These are phyloP conservation scores for Venturia canescens DNA, from an alignment of 1,140 invertebrate genomes.

Conservation along the genomic window DNA sequence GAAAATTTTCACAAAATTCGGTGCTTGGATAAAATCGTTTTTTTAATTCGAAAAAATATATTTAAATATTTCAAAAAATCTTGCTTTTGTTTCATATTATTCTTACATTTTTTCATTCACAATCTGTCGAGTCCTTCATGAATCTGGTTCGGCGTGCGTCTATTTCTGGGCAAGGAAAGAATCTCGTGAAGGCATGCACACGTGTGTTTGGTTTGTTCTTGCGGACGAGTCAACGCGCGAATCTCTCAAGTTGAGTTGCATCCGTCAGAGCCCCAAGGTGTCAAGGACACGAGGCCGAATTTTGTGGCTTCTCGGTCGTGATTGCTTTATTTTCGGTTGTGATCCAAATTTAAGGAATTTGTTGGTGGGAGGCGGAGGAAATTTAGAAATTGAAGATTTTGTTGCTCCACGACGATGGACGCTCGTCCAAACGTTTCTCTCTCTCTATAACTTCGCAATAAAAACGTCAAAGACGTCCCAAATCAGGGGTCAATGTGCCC, in stretches of 20 bases:
- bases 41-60: too few species aligned
- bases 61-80: too few species aligned
- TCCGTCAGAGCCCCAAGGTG: neutral
- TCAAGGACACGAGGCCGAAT: neutral
- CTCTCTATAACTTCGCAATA: too few species aligned
- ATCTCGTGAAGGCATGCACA: neutral
- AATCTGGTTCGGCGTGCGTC: neutral
- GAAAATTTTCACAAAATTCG: too few species aligned
- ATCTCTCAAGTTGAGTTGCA: neutral
- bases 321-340: constrained; percentile 38
- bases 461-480: too few species aligned
- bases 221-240: neutral
- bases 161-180: neutral
- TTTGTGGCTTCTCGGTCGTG: constrained; percentile 10
- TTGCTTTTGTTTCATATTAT: neutral
- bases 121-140: neutral
- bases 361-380: neutral
- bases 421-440: too few species aligned
- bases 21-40: too few species aligned
- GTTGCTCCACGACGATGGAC: neutral
- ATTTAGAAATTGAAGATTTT: neutral
- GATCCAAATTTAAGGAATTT: neutral
- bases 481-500: too few species aligned
- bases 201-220: neutral
- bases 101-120: neutral